Evolutionary conservation across 2,797 vertebrate species (phyloP).

Genomic region (Triplophysa yarkandensis): DNA sequence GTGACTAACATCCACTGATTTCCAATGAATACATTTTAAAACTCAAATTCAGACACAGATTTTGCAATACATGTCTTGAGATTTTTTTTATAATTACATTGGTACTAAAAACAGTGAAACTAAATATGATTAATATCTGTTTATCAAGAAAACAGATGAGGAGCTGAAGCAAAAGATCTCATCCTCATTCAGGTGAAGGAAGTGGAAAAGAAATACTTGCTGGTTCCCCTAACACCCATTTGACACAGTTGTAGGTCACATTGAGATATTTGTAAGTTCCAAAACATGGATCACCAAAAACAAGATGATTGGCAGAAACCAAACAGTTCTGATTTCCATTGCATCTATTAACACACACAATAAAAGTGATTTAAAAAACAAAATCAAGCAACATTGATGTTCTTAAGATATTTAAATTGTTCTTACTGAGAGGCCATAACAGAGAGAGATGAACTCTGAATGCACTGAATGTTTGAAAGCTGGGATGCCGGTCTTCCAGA

Average conservation of each 20-base stretch:
- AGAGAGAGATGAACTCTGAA: background rate
- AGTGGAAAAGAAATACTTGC: background rate
- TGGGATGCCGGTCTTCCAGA: background rate
- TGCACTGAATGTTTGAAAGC: conserved; percentile 31
- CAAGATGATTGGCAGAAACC: background rate
- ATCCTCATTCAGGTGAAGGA: background rate
- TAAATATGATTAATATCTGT: no score
- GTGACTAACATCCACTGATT: no score
- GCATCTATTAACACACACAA: conserved; percentile 4
- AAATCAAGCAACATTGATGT: background rate
- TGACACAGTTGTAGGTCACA: background rate
- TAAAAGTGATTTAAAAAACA: background rate
- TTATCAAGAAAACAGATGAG: background rate
- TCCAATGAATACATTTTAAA: no score
- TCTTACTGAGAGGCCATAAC: conserved; percentile 9
- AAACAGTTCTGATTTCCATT: background rate
- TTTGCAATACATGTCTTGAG: no score
- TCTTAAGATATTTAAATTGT: background rate
- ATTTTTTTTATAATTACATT: no score
- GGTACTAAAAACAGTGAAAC: no score
- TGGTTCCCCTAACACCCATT: no score
- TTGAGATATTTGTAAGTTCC: conserved; percentile 15
- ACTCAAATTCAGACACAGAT: no score
- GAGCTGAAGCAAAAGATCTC: background rate
- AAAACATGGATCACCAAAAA: conserved; percentile 3